Conservation (phyloP, 2,113 vertebrate genomes). For the Chaetodon trifascialis region DNA sequence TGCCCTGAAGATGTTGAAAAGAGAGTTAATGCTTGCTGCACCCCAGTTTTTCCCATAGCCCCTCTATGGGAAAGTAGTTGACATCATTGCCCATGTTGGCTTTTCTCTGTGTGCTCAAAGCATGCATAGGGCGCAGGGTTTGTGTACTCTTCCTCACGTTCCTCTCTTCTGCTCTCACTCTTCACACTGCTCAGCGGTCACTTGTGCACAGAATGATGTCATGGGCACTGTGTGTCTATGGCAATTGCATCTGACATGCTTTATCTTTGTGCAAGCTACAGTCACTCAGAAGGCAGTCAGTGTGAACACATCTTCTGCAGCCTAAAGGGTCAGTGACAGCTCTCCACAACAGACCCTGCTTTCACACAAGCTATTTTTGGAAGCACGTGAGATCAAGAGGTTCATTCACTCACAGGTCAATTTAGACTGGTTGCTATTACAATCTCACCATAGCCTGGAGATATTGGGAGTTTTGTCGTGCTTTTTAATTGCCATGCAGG, state of each 20-base stretch:
- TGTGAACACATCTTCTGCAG: conserved; percentile 65
- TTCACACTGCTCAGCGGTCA: conserved; percentile 52
- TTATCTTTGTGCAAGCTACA: conserved; percentile 85
- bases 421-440: conserved; percentile 54
- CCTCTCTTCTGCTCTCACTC: conserved; percentile 59
- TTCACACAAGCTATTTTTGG: conserved; percentile 83
- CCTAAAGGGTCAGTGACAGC: conserved; percentile 62
- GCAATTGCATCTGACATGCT: conserved; percentile 83
- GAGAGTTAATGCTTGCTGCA: conserved; percentile 65
- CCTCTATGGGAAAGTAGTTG: conserved; percentile 81
- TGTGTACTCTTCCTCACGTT: conserved; percentile 73
- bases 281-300: conserved; percentile 63
- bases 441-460: conserved; percentile 44
- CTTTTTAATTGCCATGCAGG: conserved; percentile 60
- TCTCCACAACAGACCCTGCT: conserved; percentile 70
- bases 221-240: conserved; percentile 75
- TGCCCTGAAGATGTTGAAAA: conserved; percentile 68
- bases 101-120: conserved; percentile 76
- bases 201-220: conserved; percentile 82
- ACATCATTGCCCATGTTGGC: conserved; percentile 80
- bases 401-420: conserved; percentile 64
- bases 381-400: conserved; percentile 68
- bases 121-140: conserved; percentile 72
- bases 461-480: conserved; percentile 51
- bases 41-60: conserved; percentile 73